Evolutionary conservation across 1,140 invertebrate genomes (phyloP).

Genomic region (Homalodisca vitripennis): DNA sequence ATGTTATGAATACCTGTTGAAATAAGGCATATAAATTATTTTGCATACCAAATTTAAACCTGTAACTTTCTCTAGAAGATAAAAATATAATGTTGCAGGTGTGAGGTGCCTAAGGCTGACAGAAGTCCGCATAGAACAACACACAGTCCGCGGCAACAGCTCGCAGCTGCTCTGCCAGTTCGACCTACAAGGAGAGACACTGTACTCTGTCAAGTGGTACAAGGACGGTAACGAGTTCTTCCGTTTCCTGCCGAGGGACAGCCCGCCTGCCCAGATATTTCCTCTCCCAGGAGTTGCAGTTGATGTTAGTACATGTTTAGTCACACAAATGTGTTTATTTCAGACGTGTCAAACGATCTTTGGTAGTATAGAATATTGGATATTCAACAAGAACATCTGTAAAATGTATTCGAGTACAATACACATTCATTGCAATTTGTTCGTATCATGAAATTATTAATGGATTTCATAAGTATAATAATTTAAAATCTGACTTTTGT

Average conservation of each 20-base stretch:
- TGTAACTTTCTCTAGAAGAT: too few relatives aligned
- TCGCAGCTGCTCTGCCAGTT: constrained; percentile 64
- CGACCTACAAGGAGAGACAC: constrained; percentile 73
- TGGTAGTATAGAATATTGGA: not conserved
- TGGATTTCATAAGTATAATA: too few relatives aligned
- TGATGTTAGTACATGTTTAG: constrained; percentile 67
- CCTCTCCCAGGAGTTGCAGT: constrained; percentile 74
- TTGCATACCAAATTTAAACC: too few relatives aligned
- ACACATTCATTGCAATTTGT: too few relatives aligned
- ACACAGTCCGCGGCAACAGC: constrained; percentile 60
- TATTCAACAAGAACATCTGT: not conserved
- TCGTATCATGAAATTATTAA: too few relatives aligned
- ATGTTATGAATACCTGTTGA: too few relatives aligned
- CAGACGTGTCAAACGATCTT: not conserved
- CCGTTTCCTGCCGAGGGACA: constrained; percentile 72
- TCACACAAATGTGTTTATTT: not conserved
- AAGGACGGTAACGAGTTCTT: constrained; percentile 89
- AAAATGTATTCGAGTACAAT: not conserved
- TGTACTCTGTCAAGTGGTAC: too few relatives aligned
- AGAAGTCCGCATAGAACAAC: constrained; percentile 65
- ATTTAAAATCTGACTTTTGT: too few relatives aligned
- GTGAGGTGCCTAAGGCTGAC: constrained; percentile 39
- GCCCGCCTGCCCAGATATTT: constrained; percentile 73
- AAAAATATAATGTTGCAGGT: constrained; percentile 12
- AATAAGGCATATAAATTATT: too few relatives aligned